Evolutionary conservation across 1,140 invertebrate species (phyloP).

Genomic region (Gryllus bimaculatus): DNA sequence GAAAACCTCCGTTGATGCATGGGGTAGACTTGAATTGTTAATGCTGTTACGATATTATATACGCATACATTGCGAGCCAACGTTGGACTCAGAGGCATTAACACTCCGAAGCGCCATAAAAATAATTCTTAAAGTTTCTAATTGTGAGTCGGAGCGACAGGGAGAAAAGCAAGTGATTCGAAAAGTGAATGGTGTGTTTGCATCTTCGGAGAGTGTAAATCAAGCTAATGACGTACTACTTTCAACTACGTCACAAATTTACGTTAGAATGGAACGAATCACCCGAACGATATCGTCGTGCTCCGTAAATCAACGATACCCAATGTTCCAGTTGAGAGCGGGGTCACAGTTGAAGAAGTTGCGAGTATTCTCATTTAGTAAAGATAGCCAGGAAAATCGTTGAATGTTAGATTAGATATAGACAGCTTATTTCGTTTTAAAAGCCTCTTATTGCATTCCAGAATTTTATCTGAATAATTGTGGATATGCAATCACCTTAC

Average conservation of each 20-base stretch:
- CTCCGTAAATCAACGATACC: too few relatives aligned
- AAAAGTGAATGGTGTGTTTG: background rate
- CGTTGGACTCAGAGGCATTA: background rate
- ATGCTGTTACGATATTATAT: background rate
- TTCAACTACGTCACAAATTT: background rate
- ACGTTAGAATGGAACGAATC: too few relatives aligned
- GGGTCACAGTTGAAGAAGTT: too few relatives aligned
- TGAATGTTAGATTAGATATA: too few relatives aligned
- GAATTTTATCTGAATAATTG: too few relatives aligned
- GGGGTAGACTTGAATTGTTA: background rate
- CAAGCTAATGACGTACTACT: background rate
- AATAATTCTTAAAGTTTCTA: slow-evolving; percentile 6
- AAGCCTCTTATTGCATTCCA: too few relatives aligned
- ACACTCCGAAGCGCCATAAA: background rate
- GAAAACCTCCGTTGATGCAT: background rate
- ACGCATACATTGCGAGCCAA: background rate
- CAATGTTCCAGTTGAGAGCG: too few relatives aligned
- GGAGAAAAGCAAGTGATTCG: background rate
- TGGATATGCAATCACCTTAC: too few relatives aligned
- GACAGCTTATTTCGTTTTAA: too few relatives aligned
- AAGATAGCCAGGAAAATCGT: too few relatives aligned
- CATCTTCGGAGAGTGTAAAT: background rate
- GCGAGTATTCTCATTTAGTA: too few relatives aligned
- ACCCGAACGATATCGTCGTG: too few relatives aligned
- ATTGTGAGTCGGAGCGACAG: background rate